Evolutionary conservation across 2,797 vertebrate species (phyloP).

Genomic region (Mus minutoides): DNA sequence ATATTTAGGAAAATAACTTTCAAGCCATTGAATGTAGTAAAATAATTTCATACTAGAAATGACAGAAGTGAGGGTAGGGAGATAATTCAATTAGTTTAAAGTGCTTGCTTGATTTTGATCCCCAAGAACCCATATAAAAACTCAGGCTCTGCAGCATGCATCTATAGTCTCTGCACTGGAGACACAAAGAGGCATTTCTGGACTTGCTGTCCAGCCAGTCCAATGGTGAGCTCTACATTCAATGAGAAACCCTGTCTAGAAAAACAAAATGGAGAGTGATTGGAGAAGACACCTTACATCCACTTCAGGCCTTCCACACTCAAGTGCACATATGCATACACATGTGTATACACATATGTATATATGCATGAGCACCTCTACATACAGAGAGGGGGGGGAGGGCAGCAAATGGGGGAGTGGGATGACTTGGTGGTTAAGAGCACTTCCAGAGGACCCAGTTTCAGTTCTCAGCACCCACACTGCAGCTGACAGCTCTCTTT

Average conservation of each 20-base stretch:
- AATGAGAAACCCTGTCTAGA: no score
- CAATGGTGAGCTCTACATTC: neutral
- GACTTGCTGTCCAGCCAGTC: neutral
- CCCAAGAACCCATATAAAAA: neutral
- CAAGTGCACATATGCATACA: neutral
- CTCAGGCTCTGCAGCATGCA: neutral
- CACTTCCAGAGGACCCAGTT: neutral
- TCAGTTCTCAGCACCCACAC: neutral
- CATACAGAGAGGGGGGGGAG: neutral
- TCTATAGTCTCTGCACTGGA: neutral
- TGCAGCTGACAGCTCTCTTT: neutral
- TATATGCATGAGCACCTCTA: neutral
- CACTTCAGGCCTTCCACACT: neutral
- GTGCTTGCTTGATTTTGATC: neutral
- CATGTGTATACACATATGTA: neutral
- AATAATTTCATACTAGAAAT: constrained; percentile 43
- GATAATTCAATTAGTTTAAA: neutral
- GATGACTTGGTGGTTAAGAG: neutral
- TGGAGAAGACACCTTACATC: neutral
- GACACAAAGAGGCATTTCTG: neutral
- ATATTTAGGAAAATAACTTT: constrained; percentile 49
- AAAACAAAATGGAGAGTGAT: neutral
- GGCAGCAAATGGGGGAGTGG: no score
- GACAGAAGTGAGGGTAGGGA: neutral
- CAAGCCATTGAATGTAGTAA: neutral